Evolutionary conservation across 2,888 invertebrate species (phyloP).

Genomic region (Aleiodes testaceus): DNA sequence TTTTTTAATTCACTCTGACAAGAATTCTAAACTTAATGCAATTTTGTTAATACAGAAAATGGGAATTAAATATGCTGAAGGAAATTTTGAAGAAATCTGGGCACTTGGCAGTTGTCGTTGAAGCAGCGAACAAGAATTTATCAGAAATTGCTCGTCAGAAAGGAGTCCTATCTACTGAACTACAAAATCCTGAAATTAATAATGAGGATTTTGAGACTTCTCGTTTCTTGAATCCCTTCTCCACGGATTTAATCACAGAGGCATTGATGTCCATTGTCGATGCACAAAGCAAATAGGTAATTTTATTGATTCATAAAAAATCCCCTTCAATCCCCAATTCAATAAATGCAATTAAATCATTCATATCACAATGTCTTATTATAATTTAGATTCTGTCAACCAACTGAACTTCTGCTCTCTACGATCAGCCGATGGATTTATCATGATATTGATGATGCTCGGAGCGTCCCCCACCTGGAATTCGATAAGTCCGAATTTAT

Average conservation of each 20-base stretch:
- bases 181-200: slow-evolving; percentile 23
- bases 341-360: no score
- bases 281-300: neutral
- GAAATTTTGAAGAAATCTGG: slow-evolving; percentile 53
- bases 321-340: no score
- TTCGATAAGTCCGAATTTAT: slow-evolving; percentile 1
- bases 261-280: slow-evolving; percentile 44
- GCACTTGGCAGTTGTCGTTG: slow-evolving; percentile 47
- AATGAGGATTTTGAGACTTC: slow-evolving; percentile 26
- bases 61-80: slow-evolving; percentile 56
- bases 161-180: slow-evolving; percentile 42
- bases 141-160: slow-evolving; percentile 37
- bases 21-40: neutral
- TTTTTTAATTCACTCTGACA: neutral
- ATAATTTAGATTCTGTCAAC: slow-evolving; percentile 94
- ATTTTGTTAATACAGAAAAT: slow-evolving; percentile 51
- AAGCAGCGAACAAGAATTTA: slow-evolving; percentile 51
- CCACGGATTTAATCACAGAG: slow-evolving; percentile 45
- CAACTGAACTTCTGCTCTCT: slow-evolving; percentile 94
- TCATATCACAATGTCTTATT: slow-evolving; percentile 63
- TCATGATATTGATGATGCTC: slow-evolving; percentile 92
- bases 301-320: neutral
- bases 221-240: neutral
- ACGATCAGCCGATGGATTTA: slow-evolving; percentile 89
- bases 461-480: slow-evolving; percentile 80